Evolutionary conservation across 2,113 vertebrate genomes (phyloP).

Genomic region (Gorilla gorilla): DNA sequence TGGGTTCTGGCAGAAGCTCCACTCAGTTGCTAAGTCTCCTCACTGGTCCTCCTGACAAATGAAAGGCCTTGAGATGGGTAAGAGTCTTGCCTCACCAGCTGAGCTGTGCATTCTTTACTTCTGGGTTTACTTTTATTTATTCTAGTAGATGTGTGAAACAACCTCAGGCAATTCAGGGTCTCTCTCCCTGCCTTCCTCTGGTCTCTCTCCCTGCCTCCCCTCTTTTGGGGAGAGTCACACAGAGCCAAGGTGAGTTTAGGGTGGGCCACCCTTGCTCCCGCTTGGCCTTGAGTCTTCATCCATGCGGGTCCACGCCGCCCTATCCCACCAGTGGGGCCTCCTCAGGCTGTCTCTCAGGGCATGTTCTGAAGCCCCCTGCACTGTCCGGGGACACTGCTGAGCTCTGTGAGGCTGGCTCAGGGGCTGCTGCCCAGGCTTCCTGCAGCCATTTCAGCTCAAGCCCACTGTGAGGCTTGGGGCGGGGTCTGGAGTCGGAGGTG

Average conservation of each 20-base stretch:
- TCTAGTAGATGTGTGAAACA: not conserved
- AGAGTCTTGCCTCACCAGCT: not conserved
- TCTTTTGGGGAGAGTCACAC: not conserved
- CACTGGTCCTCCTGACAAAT: not conserved
- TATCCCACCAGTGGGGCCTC: not conserved
- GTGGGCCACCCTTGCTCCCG: not conserved
- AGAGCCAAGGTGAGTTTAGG: not conserved
- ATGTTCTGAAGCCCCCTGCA: not conserved
- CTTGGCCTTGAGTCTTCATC: not conserved
- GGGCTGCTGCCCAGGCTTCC: not conserved
- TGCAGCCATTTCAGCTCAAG: not conserved
- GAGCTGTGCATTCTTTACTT: not conserved
- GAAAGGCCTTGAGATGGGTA: not conserved
- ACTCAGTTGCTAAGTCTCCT: not conserved
- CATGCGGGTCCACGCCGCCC: accelerated
- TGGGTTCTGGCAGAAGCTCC: not conserved
- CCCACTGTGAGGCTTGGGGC: not conserved
- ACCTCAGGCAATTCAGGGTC: not conserved
- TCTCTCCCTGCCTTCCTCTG: not conserved
- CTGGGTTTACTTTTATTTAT: not conserved
- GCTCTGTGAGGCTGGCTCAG: not conserved
- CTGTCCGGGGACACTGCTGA: not conserved
- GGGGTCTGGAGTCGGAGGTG: not conserved
- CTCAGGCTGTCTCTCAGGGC: not conserved
- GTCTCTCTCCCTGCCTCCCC: not conserved